Percentiles rank a stretch among this genome's conserved stretches.
Evolutionary conservation across 2,113 vertebrate genomes (phyloP).

Genomic region (Cephalophus harveyi): DNA sequence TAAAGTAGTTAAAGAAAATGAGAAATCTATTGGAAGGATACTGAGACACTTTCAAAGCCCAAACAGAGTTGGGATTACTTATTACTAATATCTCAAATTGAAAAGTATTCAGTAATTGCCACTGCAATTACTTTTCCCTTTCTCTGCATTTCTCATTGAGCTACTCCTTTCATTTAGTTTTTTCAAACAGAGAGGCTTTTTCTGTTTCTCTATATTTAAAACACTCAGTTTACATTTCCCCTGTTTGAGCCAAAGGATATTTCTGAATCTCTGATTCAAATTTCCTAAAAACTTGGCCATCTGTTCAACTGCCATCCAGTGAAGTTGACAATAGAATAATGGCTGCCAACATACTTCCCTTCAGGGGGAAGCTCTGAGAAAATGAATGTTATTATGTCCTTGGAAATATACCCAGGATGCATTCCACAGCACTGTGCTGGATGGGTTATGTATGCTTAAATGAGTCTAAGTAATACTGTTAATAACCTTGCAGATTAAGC

Average conservation of each 20-base stretch:
- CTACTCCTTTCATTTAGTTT: background rate
- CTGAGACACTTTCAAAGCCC: background rate
- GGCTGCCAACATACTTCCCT: background rate
- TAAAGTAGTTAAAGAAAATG: background rate
- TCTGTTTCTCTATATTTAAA: background rate
- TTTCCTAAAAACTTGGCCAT: background rate
- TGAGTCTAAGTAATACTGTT: background rate
- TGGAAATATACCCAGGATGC: background rate
- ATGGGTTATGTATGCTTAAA: background rate
- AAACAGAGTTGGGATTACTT: background rate
- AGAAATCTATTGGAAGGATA: background rate
- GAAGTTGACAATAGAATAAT: background rate
- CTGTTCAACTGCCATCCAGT: background rate
- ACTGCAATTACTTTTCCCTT: background rate
- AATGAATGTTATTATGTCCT: background rate
- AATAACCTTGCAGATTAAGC: background rate
- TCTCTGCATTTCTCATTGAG: background rate
- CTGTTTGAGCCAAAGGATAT: background rate
- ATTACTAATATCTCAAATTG: background rate
- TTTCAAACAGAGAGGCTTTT: background rate
- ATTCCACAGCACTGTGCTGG: background rate
- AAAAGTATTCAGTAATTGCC: background rate
- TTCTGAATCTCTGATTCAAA: background rate
- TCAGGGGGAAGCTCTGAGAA: background rate
- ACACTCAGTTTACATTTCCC: background rate